Base-by-base conservation (phyloP, 2,797 vertebrate species). In the Pelobates cultripes region DNA sequence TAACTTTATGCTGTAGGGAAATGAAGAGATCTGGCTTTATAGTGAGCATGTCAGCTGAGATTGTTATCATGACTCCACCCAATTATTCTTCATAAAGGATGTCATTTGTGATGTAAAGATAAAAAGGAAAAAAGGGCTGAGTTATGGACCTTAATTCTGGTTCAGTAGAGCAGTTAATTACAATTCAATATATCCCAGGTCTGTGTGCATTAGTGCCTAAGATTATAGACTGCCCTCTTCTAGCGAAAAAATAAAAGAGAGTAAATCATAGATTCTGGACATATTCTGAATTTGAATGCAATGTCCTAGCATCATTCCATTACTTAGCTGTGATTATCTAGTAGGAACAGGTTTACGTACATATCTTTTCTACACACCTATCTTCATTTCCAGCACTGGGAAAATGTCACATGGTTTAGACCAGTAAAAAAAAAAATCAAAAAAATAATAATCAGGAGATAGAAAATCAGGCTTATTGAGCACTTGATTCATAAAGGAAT, bases 121-220 rank as follows among this genome's bases (percentile, higher is more conserved):
- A 74, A 55, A 76, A 44, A 75, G 77, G 53, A 83, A 64, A 64
- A 64, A n/a, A 79, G 55, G 44, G 3, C 77, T 79, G 68, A 79
- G 57, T 69, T 84, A 84, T 79, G 74, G 77, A 84, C 72, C 75
- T 79, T 84, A 84, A 84, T 84, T 84, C 70, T 71, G 82, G 77
- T 70, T 84, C 82, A 84, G 42, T 79, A 76, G 82, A 84, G 82
- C 82, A 84, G 82, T 84, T 84, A 84, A 84, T 84, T 84, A 84
- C 77, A 79, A 73, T 84, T 79, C 82, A 84, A 84, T 84, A 84
- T 76, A 84, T 75, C 77, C 72, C 57, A 8, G 66, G 63, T 75
- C 77, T 79, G 73, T 75, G 82, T 70, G 76, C 75, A 67, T 70
- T 79, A 72, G 72, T 45, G n/a, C 70, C 72, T 75, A 41, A 61